These are phyloP conservation scores for Cephus pygmeus DNA, from an alignment of 2,888 invertebrate species.

Conservation along the genomic window DNA sequence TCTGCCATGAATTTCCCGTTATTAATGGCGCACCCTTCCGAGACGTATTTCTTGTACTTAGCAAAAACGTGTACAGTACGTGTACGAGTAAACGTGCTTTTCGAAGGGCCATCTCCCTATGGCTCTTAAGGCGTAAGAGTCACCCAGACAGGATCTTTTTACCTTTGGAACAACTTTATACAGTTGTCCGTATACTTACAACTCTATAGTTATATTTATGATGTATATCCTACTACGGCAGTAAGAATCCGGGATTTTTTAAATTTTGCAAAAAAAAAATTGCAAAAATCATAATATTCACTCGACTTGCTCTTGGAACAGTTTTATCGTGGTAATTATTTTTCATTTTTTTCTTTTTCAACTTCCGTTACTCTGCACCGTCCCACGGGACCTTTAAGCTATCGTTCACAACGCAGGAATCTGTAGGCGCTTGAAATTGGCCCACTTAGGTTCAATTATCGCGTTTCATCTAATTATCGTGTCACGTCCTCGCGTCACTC, in stretches of 20 bases:
- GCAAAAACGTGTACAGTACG: no score
- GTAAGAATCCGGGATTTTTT: no score
- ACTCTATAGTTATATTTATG: no score
- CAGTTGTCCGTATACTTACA: no score
- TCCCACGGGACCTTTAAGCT: neutral
- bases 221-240: no score
- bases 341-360: neutral
- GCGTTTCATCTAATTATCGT: neutral
- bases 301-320: no score
- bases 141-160: no score
- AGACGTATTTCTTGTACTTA: neutral
- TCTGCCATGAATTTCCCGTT: neutral
- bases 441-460: constrained; percentile 2
- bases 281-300: no score
- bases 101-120: no score
- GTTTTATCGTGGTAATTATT: neutral
- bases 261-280: neutral
- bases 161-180: no score
- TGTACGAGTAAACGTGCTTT: no score
- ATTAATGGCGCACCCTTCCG: neutral
- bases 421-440: constrained; percentile 4
- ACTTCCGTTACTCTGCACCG: neutral
- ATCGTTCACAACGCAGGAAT: neutral
- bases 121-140: no score
- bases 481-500: neutral